phyloP scores from a whole-genome alignment of 1,140 invertebrate genomes.

The Plutomurus gul region DNA sequence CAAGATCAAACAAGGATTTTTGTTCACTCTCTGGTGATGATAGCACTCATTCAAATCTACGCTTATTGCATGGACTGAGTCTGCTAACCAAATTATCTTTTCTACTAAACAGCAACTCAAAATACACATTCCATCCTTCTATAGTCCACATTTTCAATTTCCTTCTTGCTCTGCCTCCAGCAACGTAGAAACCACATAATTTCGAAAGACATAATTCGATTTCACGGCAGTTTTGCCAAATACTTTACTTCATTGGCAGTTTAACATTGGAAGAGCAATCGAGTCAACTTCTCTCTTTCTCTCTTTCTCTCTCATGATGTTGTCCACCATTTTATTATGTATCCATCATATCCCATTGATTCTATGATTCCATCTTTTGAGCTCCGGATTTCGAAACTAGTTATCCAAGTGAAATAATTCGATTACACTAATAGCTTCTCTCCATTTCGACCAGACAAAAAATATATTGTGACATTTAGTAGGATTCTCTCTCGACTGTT shows the following conservation, averaged over 20 bases:
- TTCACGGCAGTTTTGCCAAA: not conserved
- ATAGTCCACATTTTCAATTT: too few species aligned
- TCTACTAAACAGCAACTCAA: too few species aligned
- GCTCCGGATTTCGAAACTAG: not conserved
- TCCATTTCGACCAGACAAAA: not conserved
- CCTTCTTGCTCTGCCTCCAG: too few species aligned
- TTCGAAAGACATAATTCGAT: constrained; percentile 4
- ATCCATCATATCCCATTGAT: constrained; percentile 17
- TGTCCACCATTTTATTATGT: not conserved
- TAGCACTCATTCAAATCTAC: not conserved
- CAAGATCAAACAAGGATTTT: not conserved
- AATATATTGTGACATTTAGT: not conserved
- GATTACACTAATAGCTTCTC: not conserved
- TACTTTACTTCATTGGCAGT: too few species aligned
- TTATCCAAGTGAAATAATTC: not conserved
- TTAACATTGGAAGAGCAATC: too few species aligned
- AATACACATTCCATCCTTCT: too few species aligned
- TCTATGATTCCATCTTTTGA: not conserved
- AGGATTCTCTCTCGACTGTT: not conserved
- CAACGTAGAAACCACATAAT: too few species aligned
- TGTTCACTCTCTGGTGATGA: not conserved
- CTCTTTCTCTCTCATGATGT: not conserved
- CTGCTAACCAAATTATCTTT: not conserved
- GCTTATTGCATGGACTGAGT: not conserved
- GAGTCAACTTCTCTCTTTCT: too few species aligned